phyloP scores from a whole-genome alignment of 2,888 invertebrate genomes.

The Nebria salina region DNA sequence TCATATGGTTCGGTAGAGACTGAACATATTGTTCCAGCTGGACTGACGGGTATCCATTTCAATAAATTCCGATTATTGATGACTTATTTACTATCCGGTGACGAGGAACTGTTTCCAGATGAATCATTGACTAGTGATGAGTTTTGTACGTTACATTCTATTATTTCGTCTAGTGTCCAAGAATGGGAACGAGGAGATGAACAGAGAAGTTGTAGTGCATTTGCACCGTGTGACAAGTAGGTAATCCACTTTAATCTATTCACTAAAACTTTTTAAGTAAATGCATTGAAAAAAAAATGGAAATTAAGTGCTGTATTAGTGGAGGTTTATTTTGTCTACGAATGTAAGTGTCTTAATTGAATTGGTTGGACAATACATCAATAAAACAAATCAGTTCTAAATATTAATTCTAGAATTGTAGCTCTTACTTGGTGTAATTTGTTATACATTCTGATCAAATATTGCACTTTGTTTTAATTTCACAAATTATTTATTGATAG shows the following conservation, averaged over 20 bases:
- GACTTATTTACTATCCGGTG: conserved; percentile 68
- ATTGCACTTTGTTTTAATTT: not conserved
- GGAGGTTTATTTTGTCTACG: no score
- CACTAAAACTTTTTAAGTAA: no score
- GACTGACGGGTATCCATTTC: conserved; percentile 69
- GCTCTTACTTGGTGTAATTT: no score
- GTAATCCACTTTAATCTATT: not conserved
- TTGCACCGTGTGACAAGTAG: not conserved
- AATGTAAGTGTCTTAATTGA: no score
- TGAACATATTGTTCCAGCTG: conserved; percentile 67
- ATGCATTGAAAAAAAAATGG: no score
- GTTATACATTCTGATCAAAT: no score
- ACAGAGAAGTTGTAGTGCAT: conserved; percentile 63
- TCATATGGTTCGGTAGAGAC: conserved; percentile 63
- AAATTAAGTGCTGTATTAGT: no score
- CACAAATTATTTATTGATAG: no score
- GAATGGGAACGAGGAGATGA: conserved; percentile 71
- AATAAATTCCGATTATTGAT: conserved; percentile 69
- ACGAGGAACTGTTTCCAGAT: conserved; percentile 55
- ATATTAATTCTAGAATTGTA: no score
- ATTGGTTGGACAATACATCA: no score
- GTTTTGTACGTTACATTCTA: conserved; percentile 66
- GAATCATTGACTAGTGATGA: conserved; percentile 62
- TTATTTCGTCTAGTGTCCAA: conserved; percentile 70
- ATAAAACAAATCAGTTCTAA: no score